These are phyloP conservation scores for Elephantulus edwardii DNA, from an alignment of 2,113 vertebrate species.

Conservation along the genomic window DNA sequence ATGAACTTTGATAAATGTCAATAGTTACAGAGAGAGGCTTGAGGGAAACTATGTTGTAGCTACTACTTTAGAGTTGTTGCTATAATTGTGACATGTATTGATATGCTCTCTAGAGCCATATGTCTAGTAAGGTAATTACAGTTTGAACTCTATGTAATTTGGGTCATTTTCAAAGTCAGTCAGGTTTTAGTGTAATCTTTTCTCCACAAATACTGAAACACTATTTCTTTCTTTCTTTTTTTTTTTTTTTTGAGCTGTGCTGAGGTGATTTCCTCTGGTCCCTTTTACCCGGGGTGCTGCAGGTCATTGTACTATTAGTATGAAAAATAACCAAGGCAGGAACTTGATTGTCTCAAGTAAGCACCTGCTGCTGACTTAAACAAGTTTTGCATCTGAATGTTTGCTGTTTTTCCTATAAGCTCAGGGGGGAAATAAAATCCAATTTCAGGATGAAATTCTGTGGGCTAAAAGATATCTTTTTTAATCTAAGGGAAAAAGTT, in stretches of 20 bases:
- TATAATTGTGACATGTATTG: not conserved
- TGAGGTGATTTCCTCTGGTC: not conserved
- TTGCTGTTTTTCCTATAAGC: not conserved
- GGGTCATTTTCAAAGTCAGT: not conserved
- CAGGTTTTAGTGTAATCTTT: not conserved
- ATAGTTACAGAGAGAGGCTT: too few relatives aligned
- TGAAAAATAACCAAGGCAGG: slow-evolving; percentile 39
- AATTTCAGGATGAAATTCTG: not conserved
- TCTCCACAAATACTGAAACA: not conserved
- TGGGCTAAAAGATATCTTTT: not conserved
- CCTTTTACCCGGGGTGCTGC: not conserved
- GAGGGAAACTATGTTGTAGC: not conserved
- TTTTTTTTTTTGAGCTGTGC: not conserved
- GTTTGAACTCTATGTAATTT: not conserved
- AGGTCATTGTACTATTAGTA: not conserved
- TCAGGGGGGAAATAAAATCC: not conserved
- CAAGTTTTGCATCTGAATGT: not conserved
- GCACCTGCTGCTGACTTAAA: not conserved
- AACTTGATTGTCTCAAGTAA: slow-evolving; percentile 12
- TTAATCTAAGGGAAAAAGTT: not conserved
- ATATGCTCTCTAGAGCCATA: not conserved
- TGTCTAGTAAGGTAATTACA: not conserved
- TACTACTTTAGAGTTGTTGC: not conserved
- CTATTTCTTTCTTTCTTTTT: rapidly evolving
- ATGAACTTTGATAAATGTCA: too few relatives aligned